Conservation (phyloP, 2,113 vertebrate species). For the Psilopogon haemacephalus region DNA sequence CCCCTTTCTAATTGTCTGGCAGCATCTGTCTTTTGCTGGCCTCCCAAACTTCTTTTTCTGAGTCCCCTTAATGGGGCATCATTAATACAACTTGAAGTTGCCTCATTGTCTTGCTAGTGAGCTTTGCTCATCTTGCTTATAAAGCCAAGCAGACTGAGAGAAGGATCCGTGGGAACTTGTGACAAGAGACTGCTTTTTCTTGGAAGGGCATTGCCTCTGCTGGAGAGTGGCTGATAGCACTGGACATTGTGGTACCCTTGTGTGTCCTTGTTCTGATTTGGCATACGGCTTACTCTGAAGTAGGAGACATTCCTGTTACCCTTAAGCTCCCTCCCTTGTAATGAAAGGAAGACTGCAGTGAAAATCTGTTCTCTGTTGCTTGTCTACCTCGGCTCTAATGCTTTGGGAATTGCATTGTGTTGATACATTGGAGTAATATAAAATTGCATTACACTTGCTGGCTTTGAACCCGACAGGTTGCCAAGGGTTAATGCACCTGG, state of each 20-base stretch:
- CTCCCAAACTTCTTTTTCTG: background rate
- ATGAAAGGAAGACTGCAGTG: background rate
- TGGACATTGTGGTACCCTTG: rapidly evolving
- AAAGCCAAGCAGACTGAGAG: background rate
- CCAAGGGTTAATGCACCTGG: background rate
- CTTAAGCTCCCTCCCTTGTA: background rate
- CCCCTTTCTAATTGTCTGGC: background rate
- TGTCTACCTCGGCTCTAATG: background rate
- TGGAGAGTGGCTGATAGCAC: background rate
- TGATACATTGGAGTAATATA: background rate
- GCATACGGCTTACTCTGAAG: background rate
- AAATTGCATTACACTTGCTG: background rate
- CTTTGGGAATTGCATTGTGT: background rate
- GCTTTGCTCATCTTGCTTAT: background rate
- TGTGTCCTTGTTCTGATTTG: background rate
- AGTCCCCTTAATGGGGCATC: slow-evolving; percentile 1
- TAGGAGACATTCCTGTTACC: background rate
- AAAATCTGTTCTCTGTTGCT: background rate
- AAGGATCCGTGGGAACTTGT: rapidly evolving
- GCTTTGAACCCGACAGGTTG: background rate
- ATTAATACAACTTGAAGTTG: slow-evolving; percentile 31
- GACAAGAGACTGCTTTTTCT: background rate
- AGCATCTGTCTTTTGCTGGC: slow-evolving; percentile 26
- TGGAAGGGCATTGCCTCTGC: background rate
- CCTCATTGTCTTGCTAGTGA: slow-evolving; percentile 5